phyloP scores from a whole-genome alignment of 1,140 invertebrate species.

The Harpegnathos saltator region DNA sequence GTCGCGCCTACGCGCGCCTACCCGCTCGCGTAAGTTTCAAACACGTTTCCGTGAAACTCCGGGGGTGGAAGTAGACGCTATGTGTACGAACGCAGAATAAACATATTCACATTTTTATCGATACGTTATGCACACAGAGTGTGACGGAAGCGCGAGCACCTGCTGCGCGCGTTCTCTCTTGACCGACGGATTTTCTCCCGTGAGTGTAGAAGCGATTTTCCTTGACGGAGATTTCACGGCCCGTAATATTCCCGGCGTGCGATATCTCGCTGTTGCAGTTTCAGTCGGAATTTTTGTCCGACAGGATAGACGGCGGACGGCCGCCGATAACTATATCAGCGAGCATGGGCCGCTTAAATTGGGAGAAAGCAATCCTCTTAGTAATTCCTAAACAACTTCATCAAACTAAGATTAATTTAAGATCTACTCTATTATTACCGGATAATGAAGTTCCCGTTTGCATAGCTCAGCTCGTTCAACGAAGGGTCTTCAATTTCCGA shows the following conservation, averaged over 20 bases:
- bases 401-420: not conserved
- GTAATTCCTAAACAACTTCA: conserved; percentile 5
- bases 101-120: conserved; percentile 60
- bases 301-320: not conserved
- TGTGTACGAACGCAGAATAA: conserved; percentile 44
- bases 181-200: not conserved
- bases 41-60: not conserved
- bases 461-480: not conserved
- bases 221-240: not conserved
- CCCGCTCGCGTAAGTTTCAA: conserved; percentile 38
- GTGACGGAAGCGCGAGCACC: not conserved
- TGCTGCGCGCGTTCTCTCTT: not conserved
- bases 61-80: conserved; percentile 12
- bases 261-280: not conserved
- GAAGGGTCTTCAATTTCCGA: not conserved
- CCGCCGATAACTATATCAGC: not conserved
- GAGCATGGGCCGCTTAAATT: not conserved
- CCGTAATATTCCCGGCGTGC: not conserved
- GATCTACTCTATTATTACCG: not conserved
- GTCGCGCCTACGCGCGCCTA: conserved; percentile 1
- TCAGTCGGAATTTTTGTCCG: not conserved
- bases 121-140: conserved; percentile 36
- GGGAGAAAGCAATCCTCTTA: not conserved
- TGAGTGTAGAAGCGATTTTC: not conserved
- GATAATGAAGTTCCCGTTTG: conserved; percentile 15